These are phyloP conservation scores for Andrena flavipes DNA, from an alignment of 2,888 invertebrate genomes.

Conservation along the genomic window DNA sequence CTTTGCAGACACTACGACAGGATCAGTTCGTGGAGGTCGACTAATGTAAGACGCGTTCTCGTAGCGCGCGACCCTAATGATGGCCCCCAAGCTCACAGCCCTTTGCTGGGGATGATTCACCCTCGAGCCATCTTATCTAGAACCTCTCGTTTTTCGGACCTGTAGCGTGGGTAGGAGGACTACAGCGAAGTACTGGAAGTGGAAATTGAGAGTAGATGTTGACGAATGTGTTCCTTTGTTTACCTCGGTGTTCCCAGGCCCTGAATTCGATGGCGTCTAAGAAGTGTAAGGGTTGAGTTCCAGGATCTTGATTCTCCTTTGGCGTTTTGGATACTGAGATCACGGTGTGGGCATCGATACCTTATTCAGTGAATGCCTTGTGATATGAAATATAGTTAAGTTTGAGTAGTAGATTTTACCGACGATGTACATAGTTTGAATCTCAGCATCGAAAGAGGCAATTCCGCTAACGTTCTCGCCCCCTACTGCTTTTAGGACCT, in stretches of 20 bases:
- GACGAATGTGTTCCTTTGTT: background rate
- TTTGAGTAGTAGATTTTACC: background rate
- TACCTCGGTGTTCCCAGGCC: background rate
- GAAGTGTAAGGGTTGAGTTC: no score
- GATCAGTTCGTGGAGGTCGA: constrained; percentile 7
- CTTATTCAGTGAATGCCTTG: no score
- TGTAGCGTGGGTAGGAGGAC: background rate
- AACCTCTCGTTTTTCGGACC: background rate
- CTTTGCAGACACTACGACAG: background rate
- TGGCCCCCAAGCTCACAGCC: constrained; percentile 20
- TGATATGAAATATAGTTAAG: no score
- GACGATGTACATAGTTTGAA: background rate
- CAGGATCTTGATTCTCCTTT: no score
- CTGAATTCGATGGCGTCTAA: background rate
- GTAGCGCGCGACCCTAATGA: background rate
- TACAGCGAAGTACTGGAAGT: background rate
- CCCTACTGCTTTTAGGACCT: background rate
- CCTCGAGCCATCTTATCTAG: constrained; percentile 58
- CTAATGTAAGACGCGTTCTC: constrained; percentile 5
- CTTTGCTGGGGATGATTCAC: constrained; percentile 5
- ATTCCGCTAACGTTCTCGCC: background rate
- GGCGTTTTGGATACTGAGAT: no score
- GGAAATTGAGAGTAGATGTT: background rate
- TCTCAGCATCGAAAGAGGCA: background rate
- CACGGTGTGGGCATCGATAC: no score